Evolutionary conservation across 2,797 vertebrate genomes (phyloP).

Genomic region (Ctenopoma kingsleyae): DNA sequence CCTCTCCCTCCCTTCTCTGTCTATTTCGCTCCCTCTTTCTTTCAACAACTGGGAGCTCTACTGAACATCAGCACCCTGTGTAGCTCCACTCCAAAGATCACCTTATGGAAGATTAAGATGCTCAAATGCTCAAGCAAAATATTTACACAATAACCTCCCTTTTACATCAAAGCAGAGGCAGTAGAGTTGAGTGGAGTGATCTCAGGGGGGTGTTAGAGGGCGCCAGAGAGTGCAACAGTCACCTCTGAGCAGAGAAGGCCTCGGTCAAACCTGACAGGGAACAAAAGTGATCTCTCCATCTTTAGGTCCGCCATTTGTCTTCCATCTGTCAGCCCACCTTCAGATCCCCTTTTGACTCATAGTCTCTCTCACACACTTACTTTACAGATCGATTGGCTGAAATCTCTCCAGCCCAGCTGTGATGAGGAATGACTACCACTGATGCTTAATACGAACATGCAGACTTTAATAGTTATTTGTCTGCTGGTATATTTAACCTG

Average conservation of each 20-base stretch:
- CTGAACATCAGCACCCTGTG: slow-evolving; percentile 83
- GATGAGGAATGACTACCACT: slow-evolving; percentile 71
- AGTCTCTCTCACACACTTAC: slow-evolving; percentile 64
- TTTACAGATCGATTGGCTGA: slow-evolving; percentile 72
- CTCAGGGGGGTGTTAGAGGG: slow-evolving; percentile 73
- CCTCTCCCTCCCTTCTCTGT: slow-evolving; percentile 74
- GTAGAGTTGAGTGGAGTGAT: slow-evolving; percentile 67
- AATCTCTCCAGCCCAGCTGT: slow-evolving; percentile 69
- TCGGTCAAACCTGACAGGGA: slow-evolving; percentile 77
- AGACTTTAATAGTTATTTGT: slow-evolving; percentile 57
- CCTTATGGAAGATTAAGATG: slow-evolving; percentile 85
- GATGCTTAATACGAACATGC: slow-evolving; percentile 60
- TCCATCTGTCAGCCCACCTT: slow-evolving; percentile 76
- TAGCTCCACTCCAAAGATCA: slow-evolving; percentile 85
- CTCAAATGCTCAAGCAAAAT: slow-evolving; percentile 83
- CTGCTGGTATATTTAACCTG: slow-evolving; percentile 59
- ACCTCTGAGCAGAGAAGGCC: slow-evolving; percentile 74
- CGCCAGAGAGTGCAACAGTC: slow-evolving; percentile 75
- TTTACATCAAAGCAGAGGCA: slow-evolving; percentile 76
- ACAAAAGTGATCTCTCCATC: slow-evolving; percentile 78
- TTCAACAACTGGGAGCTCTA: slow-evolving; percentile 83
- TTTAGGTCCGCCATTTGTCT: slow-evolving; percentile 66
- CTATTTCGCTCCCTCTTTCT: slow-evolving; percentile 77
- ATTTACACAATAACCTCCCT: slow-evolving; percentile 82
- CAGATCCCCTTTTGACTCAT: slow-evolving; percentile 80